These are phyloP conservation scores for Saturnia japonica DNA, from an alignment of 2,888 invertebrate species.

Conservation along the genomic window DNA sequence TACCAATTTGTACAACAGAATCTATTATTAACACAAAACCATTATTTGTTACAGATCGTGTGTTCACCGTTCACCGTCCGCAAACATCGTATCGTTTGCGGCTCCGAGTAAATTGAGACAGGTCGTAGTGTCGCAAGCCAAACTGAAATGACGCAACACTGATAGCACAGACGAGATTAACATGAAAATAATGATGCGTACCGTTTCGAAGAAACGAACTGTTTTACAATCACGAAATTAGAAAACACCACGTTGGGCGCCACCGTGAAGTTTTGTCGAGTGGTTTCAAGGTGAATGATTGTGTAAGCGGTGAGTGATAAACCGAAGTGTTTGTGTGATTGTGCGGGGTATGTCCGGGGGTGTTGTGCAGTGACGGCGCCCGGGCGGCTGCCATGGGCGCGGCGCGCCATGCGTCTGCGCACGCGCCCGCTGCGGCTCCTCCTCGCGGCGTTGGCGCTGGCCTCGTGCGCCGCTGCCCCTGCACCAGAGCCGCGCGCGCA, in stretches of 20 bases:
- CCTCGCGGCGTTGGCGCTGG: conserved; percentile 78
- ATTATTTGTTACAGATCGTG: conserved; percentile 71
- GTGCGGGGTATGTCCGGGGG: conserved; percentile 60
- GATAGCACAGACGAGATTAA: conserved; percentile 14
- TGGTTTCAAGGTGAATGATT: neutral
- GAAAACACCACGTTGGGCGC: conserved; percentile 31
- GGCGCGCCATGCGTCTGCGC: conserved; percentile 79
- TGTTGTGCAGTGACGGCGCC: conserved; percentile 77
- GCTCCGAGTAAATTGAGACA: conserved; percentile 48
- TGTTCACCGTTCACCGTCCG: conserved; percentile 57
- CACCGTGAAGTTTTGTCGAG: neutral
- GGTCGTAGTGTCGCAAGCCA: conserved; percentile 32
- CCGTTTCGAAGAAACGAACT: conserved; percentile 20
- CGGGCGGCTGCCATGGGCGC: conserved; percentile 79
- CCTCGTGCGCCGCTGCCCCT: conserved; percentile 77
- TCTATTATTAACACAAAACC: conserved; percentile 59
- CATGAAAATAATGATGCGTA: conserved; percentile 13
- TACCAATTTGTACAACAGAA: conserved; percentile 45
- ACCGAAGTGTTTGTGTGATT: conserved; percentile 22
- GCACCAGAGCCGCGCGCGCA: conserved; percentile 84
- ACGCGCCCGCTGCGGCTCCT: conserved; percentile 80
- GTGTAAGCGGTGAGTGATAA: conserved; percentile 8
- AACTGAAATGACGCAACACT: conserved; percentile 50
- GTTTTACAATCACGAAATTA: conserved; percentile 13
- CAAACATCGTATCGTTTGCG: conserved; percentile 57